Base-by-base conservation (phyloP, 2,888 invertebrate genomes). In the Lacanobia oleracea region DNA sequence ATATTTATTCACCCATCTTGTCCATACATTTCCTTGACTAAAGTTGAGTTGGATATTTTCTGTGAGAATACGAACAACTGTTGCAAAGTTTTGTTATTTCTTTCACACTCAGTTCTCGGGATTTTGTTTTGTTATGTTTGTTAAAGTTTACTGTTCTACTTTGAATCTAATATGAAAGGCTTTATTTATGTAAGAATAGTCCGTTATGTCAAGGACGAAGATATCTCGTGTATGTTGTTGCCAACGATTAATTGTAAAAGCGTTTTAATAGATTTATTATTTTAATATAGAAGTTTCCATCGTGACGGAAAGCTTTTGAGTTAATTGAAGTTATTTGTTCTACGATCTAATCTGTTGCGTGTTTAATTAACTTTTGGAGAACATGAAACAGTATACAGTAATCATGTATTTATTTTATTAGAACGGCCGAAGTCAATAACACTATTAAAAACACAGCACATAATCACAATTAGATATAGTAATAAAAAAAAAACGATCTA, bases 31-130 rank as follows among this genome's bases (percentile, higher is more conserved):
- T 72, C n/a, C 23, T 70, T n/a, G 27, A 60, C 40, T 50, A 10
- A 43, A 33, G 71, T 62, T 51, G 50, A 68, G 53, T 70, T 75
- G n/a, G 40, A 59, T 59, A 75, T 57, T 81, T 80, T 63, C 12
- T 50, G 67, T 70, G 80, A 21, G 81, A 81, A 64, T 3, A 40
- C 27, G 14, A 40, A 67, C 80, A 80, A 73, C 77, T 73, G 80
- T 80, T 69, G 54, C 67, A 57, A n/a, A 40, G 12, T 67, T 67
- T n/a, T 33, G 27, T 60, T 60, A 50, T 72, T 69, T 64, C 59
- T 70, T 16, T 23, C 21, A 54, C 51, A 72, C 43, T 50, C n/a
- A 12, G 43, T 54, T 74, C 10, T 16, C 40, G 18, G 21, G 48
- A 43, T 70, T 43, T 51, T 60, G n/a, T n/a, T 70, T 65, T 68